phyloP scores from a whole-genome alignment of 2,888 invertebrate genomes.

The Entomobrya proxima region DNA sequence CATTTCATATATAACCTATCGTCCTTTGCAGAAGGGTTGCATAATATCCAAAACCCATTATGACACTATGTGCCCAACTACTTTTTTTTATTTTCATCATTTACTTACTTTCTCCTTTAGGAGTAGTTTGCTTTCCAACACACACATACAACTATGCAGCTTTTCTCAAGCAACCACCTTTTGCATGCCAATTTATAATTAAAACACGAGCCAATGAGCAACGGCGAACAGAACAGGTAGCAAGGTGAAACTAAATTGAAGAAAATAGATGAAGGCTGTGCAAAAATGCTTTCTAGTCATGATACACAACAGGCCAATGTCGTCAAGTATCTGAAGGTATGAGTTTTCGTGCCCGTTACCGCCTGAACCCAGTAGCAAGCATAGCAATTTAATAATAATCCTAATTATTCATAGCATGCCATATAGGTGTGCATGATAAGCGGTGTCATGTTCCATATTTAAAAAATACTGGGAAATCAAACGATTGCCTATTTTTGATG shows the following conservation, averaged over 20 bases:
- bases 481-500: neutral
- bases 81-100: too few species aligned
- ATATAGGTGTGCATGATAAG: neutral
- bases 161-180: neutral
- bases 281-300: slow-evolving; percentile 20
- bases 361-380: too few species aligned
- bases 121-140: neutral
- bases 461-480: neutral
- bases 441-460: neutral
- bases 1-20: too few species aligned
- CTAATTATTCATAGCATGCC: slow-evolving; percentile 20
- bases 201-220: too few species aligned
- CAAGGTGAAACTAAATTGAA: slow-evolving; percentile 31
- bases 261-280: neutral
- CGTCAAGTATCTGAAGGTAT: too few species aligned
- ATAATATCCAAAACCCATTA: too few species aligned
- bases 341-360: too few species aligned
- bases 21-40: too few species aligned
- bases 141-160: neutral
- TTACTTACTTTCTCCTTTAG: neutral
- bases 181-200: slow-evolving; percentile 62
- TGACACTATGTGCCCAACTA: too few species aligned
- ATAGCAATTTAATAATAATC: neutral
- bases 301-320: too few species aligned
- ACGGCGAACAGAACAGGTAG: neutral